Conservation (phyloP, 2,797 vertebrate genomes). For the Arremon brunneinucha region DNA sequence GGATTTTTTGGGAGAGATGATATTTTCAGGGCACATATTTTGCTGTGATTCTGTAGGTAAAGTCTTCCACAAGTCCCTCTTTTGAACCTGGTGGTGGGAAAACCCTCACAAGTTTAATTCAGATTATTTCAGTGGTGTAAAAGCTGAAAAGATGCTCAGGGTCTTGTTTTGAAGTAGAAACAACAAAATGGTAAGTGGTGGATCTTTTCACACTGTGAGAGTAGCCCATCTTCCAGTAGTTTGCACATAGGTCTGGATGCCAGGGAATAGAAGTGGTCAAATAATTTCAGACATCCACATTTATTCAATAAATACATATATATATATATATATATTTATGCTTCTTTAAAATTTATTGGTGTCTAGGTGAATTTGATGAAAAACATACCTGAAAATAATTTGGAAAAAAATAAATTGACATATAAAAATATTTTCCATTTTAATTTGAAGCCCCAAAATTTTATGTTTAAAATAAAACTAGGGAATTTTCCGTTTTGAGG, state of each 20-base stretch:
- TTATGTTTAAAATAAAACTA: background rate
- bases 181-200: background rate
- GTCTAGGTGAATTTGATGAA: background rate
- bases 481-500: background rate
- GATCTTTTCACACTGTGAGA: background rate
- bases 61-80: background rate
- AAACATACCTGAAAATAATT: background rate
- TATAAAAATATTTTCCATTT: background rate
- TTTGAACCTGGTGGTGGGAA: background rate
- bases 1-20: accelerated
- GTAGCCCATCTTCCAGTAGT: background rate
- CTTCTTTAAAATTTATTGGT: background rate
- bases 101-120: background rate
- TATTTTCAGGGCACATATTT: background rate
- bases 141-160: background rate
- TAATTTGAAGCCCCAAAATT: background rate
- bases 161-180: background rate
- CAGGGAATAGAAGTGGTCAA: background rate
- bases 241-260: background rate
- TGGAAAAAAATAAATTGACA: background rate
- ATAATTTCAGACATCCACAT: background rate
- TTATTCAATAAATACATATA: background rate
- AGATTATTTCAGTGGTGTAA: background rate
- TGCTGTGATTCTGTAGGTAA: background rate
- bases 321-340: background rate